A percentile compares a stretch with the other conserved stretches of the same genome.
Conservation (phyloP, 1,140 invertebrate species). For the Cataglyphis hispanica region DNA sequence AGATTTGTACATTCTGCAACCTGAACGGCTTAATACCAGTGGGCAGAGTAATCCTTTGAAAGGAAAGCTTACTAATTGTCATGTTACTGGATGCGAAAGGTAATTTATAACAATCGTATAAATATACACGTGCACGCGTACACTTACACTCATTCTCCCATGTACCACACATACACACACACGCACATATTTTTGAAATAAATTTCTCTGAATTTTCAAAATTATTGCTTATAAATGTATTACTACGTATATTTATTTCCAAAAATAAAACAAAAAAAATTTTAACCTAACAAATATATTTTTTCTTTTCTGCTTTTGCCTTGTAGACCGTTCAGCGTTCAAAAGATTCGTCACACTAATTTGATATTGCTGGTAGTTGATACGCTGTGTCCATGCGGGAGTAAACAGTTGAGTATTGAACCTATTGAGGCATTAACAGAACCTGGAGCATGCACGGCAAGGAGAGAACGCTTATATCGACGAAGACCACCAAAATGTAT, state of each 20-base stretch:
- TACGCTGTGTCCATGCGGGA: conserved; percentile 95
- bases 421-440: conserved; percentile 89
- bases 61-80: conserved; percentile 96
- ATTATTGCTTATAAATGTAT: background rate
- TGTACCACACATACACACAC: no score
- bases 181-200: no score
- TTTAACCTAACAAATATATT: background rate
- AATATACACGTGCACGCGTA: no score
- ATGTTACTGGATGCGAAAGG: conserved; percentile 95
- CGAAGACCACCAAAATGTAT: conserved; percentile 92
- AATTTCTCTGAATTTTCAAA: no score
- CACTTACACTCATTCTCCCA: no score
- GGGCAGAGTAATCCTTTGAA: conserved; percentile 92
- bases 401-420: conserved; percentile 93
- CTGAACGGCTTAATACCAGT: conserved; percentile 92
- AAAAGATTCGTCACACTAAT: conserved; percentile 97
- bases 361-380: conserved; percentile 95
- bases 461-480: conserved; percentile 89
- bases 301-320: conserved; percentile 4
- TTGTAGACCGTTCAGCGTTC: conserved; percentile 95
- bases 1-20: conserved; percentile 94
- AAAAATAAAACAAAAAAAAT: background rate
- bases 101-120: conserved; percentile 78
- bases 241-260: background rate
- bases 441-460: conserved; percentile 85